Conservation (phyloP, 2,113 vertebrate genomes). For the Seriola aureovittata region DNA sequence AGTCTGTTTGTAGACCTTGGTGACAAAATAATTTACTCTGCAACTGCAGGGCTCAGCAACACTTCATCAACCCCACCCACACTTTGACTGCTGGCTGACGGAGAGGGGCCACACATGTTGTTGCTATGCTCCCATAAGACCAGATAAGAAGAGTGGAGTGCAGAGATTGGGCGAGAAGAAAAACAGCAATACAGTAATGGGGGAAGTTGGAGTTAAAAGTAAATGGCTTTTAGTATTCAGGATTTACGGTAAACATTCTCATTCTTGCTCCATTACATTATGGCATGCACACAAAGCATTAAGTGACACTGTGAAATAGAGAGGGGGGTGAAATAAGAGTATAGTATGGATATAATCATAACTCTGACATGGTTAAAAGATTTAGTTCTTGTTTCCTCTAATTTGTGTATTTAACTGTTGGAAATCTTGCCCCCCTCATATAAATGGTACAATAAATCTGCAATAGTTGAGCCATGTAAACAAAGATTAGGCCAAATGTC, state of each 20-base stretch:
- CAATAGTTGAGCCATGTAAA: constrained; percentile 37
- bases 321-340: background rate
- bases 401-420: constrained; percentile 34
- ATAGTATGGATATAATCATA: constrained; percentile 14
- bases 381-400: constrained; percentile 14
- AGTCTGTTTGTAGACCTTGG: background rate
- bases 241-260: constrained; percentile 16
- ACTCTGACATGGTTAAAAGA: constrained; percentile 1
- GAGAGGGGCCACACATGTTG: background rate
- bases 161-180: background rate
- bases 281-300: constrained; percentile 5
- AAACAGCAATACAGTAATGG: background rate
- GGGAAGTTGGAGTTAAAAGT: background rate
- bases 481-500: constrained; percentile 43
- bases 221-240: background rate
- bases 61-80: constrained; percentile 36
- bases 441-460: constrained; percentile 1
- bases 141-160: background rate
- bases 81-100: constrained; percentile 16
- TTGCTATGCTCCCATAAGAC: background rate
- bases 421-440: background rate
- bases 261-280: constrained; percentile 7
- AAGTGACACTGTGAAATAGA: background rate
- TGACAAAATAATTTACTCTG: background rate
- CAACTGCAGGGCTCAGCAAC: constrained; percentile 30